Conservation (phyloP, 64 coral and sea anemone genomes). For the Anthopleura sola region DNA sequence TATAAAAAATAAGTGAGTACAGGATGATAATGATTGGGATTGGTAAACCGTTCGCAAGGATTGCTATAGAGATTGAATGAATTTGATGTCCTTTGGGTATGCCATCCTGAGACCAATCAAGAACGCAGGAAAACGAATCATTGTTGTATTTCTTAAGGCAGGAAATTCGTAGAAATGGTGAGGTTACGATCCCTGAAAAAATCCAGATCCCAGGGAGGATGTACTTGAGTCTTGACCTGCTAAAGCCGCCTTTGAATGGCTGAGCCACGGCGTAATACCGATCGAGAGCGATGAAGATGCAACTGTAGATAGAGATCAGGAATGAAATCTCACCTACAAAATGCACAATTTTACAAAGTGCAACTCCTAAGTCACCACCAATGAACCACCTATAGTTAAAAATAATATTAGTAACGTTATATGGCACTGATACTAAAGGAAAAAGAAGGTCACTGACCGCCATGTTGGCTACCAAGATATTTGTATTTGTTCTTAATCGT, state of each 20-base stretch:
- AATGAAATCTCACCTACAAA: background rate
- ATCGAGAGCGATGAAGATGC: background rate
- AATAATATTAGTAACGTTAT: background rate
- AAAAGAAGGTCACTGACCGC: background rate
- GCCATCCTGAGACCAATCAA: background rate
- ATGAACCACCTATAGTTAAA: background rate
- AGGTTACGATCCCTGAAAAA: background rate
- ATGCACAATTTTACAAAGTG: background rate
- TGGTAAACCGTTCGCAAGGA: no score
- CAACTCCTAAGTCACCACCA: background rate
- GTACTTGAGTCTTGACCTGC: background rate
- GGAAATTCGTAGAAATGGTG: background rate
- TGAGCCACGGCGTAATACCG: background rate
- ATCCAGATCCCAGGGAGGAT: background rate
- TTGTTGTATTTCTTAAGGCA: background rate
- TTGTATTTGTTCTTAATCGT: background rate
- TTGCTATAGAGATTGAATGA: no score
- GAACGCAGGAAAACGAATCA: background rate
- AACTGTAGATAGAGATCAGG: background rate
- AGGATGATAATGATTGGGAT: no score
- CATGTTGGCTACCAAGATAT: background rate
- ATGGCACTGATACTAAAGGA: background rate
- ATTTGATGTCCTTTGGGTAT: background rate
- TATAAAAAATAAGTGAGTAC: no score
- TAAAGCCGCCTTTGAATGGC: background rate